Evolutionary conservation across 1,140 invertebrate genomes (phyloP).

Genomic region (Neodiprion fabricii): DNA sequence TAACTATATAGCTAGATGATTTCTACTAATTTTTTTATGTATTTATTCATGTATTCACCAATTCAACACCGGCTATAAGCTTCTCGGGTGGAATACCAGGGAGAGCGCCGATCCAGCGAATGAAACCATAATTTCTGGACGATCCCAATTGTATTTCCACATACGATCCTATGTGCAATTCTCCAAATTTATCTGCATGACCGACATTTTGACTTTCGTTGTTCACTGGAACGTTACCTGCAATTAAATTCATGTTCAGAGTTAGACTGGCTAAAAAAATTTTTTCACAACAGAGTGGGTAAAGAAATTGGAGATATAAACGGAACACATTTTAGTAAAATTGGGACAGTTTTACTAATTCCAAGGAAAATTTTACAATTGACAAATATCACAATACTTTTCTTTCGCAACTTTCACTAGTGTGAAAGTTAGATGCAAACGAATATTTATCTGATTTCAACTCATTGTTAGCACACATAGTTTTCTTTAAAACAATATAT

Average conservation of each 20-base stretch:
- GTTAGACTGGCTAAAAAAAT: too few relatives aligned
- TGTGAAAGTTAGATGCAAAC: too few relatives aligned
- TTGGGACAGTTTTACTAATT: too few relatives aligned
- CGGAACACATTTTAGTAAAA: too few relatives aligned
- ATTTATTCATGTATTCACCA: conserved; percentile 63
- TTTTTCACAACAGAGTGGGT: too few relatives aligned
- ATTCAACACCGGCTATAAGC: conserved; percentile 72
- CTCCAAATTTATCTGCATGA: conserved; percentile 48
- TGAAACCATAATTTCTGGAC: conserved; percentile 75
- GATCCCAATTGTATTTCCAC: conserved; percentile 73
- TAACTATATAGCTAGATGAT: background rate
- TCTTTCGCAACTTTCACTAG: too few relatives aligned
- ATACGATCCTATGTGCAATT: conserved; percentile 75
- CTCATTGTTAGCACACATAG: too few relatives aligned
- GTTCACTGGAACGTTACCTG: conserved; percentile 47
- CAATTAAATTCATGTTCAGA: background rate
- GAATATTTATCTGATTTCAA: too few relatives aligned
- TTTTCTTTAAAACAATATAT: too few relatives aligned
- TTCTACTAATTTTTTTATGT: background rate
- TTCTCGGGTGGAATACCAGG: conserved; percentile 56
- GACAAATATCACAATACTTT: too few relatives aligned
- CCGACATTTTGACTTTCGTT: conserved; percentile 53
- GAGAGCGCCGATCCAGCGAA: conserved; percentile 83
- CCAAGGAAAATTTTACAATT: too few relatives aligned
- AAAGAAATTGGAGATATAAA: too few relatives aligned